Conservation (phyloP, 2,888 invertebrate species). For the Parthenolecanium corni region DNA sequence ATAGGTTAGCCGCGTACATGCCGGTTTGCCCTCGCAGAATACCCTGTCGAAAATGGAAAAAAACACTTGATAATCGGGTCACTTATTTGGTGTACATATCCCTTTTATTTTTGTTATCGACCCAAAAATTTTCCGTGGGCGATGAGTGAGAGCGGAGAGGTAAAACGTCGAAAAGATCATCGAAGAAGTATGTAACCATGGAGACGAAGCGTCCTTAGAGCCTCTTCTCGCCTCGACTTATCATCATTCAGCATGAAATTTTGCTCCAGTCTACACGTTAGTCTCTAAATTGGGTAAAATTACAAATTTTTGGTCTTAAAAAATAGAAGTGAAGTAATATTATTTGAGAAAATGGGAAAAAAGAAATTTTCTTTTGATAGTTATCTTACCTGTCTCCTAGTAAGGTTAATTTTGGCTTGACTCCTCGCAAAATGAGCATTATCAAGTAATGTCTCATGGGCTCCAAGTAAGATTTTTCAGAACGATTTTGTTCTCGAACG, state of each 20-base stretch:
- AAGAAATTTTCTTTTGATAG: too few species aligned
- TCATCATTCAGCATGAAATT: background rate
- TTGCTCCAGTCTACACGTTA: too few species aligned
- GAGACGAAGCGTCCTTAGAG: slow-evolving; percentile 17
- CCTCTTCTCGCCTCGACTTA: slow-evolving; percentile 7
- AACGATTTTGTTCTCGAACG: too few species aligned
- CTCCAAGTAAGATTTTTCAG: too few species aligned
- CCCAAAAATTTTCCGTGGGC: slow-evolving; percentile 20
- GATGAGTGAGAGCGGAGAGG: slow-evolving; percentile 16
- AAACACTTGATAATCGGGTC: slow-evolving; percentile 26
- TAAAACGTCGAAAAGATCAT: slow-evolving; percentile 13
- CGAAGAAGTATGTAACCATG: slow-evolving; percentile 23
- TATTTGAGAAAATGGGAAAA: too few species aligned
- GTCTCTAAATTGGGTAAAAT: too few species aligned
- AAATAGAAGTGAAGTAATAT: slow-evolving; percentile 1
- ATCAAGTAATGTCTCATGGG: too few species aligned
- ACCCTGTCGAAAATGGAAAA: slow-evolving; percentile 6
- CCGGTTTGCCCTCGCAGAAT: too few species aligned
- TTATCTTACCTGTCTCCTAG: too few species aligned
- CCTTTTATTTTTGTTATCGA: slow-evolving; percentile 27
- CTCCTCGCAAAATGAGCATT: too few species aligned
- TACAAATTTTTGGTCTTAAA: slow-evolving; percentile 11
- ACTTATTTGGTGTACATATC: slow-evolving; percentile 25
- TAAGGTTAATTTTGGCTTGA: too few species aligned
- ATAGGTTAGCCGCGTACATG: too few species aligned